Evolutionary conservation across 2,888 invertebrate species (phyloP).

Genomic region (Andrena bucephala): DNA sequence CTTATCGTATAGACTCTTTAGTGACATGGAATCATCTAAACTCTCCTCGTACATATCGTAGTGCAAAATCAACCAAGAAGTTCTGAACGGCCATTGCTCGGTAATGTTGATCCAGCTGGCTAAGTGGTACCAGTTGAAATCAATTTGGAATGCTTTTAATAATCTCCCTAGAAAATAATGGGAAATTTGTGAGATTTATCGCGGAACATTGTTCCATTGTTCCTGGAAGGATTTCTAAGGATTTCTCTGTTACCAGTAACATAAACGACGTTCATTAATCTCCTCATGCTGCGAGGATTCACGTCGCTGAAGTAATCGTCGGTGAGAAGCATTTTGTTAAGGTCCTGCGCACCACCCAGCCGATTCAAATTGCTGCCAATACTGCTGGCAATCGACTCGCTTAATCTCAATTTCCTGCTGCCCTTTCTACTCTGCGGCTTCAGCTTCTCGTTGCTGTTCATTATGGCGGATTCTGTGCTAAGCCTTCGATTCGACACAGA

Average conservation of each 20-base stretch:
- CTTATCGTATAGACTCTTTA: constrained; percentile 97
- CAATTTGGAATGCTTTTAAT: constrained; percentile 98
- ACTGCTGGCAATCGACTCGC: constrained; percentile 96
- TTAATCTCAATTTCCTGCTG: constrained; percentile 91
- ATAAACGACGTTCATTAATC: constrained; percentile 98
- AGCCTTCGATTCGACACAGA: constrained; percentile 90
- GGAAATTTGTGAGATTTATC: background rate
- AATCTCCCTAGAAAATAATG: constrained; percentile 91
- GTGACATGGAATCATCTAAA: constrained; percentile 93
- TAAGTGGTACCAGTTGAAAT: constrained; percentile 99
- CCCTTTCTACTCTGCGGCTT: constrained; percentile 87
- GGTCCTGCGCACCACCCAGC: constrained; percentile 90
- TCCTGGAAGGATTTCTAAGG: background rate
- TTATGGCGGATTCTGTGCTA: constrained; percentile 92
- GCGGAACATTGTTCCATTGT: background rate
- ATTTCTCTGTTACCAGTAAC: constrained; percentile 91
- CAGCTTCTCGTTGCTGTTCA: constrained; percentile 93
- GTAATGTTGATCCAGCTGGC: constrained; percentile 99
- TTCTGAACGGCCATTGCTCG: constrained; percentile 99
- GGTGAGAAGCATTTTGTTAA: constrained; percentile 95
- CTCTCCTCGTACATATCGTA: constrained; percentile 95
- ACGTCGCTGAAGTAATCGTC: constrained; percentile 99
- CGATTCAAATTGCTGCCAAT: constrained; percentile 95
- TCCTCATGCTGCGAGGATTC: constrained; percentile 97
- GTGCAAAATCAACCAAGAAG: constrained; percentile 98